These are phyloP conservation scores for Carcharodon carcharias DNA, from an alignment of 2,797 vertebrate genomes.

Conservation along the genomic window DNA sequence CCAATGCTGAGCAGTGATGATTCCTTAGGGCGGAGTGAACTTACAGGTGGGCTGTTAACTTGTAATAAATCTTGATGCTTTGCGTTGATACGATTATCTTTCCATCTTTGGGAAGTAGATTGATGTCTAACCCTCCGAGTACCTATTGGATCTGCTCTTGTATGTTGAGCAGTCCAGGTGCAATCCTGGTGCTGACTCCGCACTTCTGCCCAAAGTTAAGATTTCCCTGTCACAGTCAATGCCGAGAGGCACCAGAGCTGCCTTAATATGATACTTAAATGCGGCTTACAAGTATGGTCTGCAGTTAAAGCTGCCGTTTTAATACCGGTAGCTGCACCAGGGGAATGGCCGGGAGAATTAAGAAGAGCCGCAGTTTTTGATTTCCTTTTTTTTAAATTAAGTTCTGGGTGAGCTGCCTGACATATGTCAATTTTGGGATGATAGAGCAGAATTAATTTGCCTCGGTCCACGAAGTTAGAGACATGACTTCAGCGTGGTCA, in stretches of 20 bases:
- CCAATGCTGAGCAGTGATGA: no score
- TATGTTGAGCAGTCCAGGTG: not conserved
- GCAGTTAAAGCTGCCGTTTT: not conserved
- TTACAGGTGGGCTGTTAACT: constrained; percentile 17
- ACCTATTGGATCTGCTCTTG: not conserved
- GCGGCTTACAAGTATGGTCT: not conserved
- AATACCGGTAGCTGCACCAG: not conserved
- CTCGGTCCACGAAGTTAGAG: not conserved
- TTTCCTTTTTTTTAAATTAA: not conserved
- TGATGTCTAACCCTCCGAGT: not conserved
- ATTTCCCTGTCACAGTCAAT: not conserved
- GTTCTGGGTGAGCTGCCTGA: not conserved
- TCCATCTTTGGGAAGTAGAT: not conserved
- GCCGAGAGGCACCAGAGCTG: not conserved
- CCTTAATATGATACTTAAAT: not conserved
- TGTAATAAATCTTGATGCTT: not conserved
- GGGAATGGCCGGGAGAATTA: not conserved
- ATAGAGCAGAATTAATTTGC: not conserved
- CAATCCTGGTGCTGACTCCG: not conserved
- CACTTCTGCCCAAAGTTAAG: not conserved
- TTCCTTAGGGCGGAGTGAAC: no score
- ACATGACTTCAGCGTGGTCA: not conserved
- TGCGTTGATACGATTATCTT: not conserved
- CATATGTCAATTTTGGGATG: not conserved
- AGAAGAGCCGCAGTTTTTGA: not conserved